Percentiles rank a stretch among this genome's conserved stretches.
Conservation (phyloP, 30 jellyfish, hydroid and myxozoan species). For the Aurelia coerulea region DNA sequence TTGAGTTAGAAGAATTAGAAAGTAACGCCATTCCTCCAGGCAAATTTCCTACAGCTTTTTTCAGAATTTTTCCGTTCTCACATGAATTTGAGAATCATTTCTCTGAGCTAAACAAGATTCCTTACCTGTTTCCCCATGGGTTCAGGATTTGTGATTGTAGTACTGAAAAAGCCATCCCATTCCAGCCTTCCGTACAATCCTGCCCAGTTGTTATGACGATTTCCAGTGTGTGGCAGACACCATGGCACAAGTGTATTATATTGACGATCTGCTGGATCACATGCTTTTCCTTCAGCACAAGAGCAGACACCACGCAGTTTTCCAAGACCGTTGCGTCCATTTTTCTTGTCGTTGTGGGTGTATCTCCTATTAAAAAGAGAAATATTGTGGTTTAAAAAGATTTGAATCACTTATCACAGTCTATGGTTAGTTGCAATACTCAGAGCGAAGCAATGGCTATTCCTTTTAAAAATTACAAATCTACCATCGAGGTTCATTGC, state of each 20-base stretch:
- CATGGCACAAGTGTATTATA: slow-evolving; percentile 93
- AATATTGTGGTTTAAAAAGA: not conserved
- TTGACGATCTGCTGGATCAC: slow-evolving; percentile 95
- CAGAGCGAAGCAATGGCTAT: no score
- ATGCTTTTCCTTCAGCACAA: slow-evolving; percentile 88
- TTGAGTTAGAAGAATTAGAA: no score
- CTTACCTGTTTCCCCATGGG: slow-evolving; percentile 98
- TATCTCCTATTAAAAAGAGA: slow-evolving; percentile 48
- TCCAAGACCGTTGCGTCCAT: slow-evolving; percentile 84
- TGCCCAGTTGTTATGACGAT: slow-evolving; percentile 96
- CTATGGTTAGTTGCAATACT: no score
- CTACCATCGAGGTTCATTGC: no score
- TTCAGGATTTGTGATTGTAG: slow-evolving; percentile 97
- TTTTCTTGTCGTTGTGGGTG: slow-evolving; percentile 85
- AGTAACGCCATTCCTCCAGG: no score
- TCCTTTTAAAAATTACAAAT: no score
- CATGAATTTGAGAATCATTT: no score
- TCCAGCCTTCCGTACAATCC: slow-evolving; percentile 97
- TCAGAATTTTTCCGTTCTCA: no score
- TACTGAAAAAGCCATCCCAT: slow-evolving; percentile 98
- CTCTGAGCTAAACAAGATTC: no score
- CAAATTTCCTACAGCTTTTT: no score
- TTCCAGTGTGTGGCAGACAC: slow-evolving; percentile 98
- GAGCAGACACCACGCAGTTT: slow-evolving; percentile 95
- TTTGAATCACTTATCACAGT: not conserved